A percentile compares a stretch with the other conserved stretches of the same genome.
phyloP scores from a whole-genome alignment of 2,113 vertebrate species.

The Hippocampus zosterae region DNA sequence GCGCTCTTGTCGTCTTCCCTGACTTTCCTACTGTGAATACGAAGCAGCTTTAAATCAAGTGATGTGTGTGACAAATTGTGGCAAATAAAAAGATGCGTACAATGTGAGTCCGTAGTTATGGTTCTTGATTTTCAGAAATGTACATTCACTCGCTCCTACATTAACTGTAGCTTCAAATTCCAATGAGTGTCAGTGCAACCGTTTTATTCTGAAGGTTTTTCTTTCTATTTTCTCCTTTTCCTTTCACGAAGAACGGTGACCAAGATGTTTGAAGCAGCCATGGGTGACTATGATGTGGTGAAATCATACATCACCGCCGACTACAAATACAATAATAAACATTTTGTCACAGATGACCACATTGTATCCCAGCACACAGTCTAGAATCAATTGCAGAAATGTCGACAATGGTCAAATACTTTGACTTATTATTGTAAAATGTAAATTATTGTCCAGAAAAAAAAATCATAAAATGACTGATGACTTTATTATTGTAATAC shows the following conservation, averaged over 20 bases:
- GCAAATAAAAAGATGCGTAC: slow-evolving; percentile 49
- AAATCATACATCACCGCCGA: background rate
- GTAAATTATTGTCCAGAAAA: no score
- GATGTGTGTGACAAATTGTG: slow-evolving; percentile 23
- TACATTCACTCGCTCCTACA: background rate
- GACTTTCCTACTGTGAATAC: slow-evolving; percentile 22
- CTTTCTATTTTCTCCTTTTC: background rate
- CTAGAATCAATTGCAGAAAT: background rate
- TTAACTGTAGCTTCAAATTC: background rate
- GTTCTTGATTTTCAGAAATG: background rate
- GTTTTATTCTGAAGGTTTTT: background rate
- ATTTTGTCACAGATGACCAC: background rate
- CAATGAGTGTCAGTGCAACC: background rate
- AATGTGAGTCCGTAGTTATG: slow-evolving; percentile 9
- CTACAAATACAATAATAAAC: background rate
- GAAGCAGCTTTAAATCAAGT: slow-evolving; percentile 19
- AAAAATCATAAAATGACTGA: background rate
- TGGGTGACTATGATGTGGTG: background rate
- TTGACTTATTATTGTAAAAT: background rate
- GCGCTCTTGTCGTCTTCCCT: slow-evolving; percentile 19
- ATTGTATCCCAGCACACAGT: background rate
- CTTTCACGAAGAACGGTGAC: background rate
- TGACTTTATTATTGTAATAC: background rate
- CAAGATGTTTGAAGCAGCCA: background rate
- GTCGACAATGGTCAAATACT: background rate